These are phyloP conservation scores for Lithobius niger DNA, from an alignment of 1,140 invertebrate species.

Conservation along the genomic window DNA sequence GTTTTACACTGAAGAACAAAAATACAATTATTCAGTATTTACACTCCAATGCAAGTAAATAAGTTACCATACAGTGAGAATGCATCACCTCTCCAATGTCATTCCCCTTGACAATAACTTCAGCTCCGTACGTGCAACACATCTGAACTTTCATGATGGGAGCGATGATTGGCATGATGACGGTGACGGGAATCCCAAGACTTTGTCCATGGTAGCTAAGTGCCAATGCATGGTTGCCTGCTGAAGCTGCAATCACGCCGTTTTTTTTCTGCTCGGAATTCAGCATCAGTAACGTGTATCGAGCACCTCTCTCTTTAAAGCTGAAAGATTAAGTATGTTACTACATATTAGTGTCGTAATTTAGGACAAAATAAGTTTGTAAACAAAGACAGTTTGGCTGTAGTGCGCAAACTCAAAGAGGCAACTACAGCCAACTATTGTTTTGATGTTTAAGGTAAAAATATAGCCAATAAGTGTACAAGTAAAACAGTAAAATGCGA, in stretches of 20 bases:
- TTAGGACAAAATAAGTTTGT: no score
- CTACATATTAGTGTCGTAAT: no score
- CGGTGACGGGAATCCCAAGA: conserved; percentile 68
- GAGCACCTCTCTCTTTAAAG: conserved; percentile 84
- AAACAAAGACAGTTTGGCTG: no score
- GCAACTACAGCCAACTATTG: no score
- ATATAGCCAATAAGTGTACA: no score
- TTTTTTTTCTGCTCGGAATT: conserved; percentile 48
- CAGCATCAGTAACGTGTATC: conserved; percentile 67
- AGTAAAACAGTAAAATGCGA: no score
- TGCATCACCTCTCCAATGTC: conserved; percentile 67
- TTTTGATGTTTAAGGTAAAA: no score
- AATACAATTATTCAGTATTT: conserved; percentile 17
- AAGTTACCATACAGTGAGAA: no score
- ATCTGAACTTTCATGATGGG: conserved; percentile 88
- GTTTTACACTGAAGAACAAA: conserved; percentile 56
- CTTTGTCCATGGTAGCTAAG: conserved; percentile 72
- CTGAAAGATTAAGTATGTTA: conserved; percentile 36
- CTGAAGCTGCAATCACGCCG: conserved; percentile 81
- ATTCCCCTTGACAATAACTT: conserved; percentile 64
- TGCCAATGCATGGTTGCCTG: conserved; percentile 83
- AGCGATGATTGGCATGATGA: conserved; percentile 83
- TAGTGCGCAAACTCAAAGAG: no score
- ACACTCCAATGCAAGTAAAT: no score
- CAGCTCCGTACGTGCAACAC: conserved; percentile 67